Base-by-base conservation (phyloP, 2,888 invertebrate species). In the Thereva nobilitata region DNA sequence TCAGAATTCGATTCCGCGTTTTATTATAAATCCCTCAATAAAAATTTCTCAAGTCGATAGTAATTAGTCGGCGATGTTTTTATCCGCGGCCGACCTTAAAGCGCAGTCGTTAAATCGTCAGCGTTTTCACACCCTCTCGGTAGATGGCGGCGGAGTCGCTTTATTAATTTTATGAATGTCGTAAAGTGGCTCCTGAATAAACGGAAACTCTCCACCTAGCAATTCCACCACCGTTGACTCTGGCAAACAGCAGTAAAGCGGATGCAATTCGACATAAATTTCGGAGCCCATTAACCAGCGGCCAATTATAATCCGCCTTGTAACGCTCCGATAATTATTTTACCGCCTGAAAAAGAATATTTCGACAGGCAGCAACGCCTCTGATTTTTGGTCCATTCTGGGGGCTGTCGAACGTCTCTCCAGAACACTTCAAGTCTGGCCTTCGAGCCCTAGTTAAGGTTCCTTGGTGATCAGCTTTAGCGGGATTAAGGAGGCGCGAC, bases 351-450 rank as follows among this genome's bases (percentile, higher is more conserved):
- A 61, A 61, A 49, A 61, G 23, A 49, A 35, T 50, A 50, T 50
- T 61, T 50, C 61, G 61, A 61, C 50, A 61, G 57, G 2, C 9
- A 38, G 38, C 45, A 59, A 45, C 61, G 41, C 49, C 61, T 38
- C 6, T 23, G 23, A 23, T 23, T 23, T 23, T 23, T 23, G 23
- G 23, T 23, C 23, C 23, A 23, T 23, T 23, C 23, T 2, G 23
- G 23, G 23, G 23, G 23, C 23, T 35, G 34, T 40, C 49, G 49
- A n/a, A 37, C 9, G 38, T 49, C 42, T 61, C 37, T 23, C 1
- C 23, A 23, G 23, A 23, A 2, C 23, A 23, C 23, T 23, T 23
- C 23, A 2, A 23, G 23, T 23, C 23, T 23, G 23, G 23, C 23
- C 23, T 23, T 23, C 23, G 23, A 23, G 23, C 23, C 23, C 23